phyloP scores from a whole-genome alignment of 1,140 invertebrate genomes.

The Drosophila sproati region DNA sequence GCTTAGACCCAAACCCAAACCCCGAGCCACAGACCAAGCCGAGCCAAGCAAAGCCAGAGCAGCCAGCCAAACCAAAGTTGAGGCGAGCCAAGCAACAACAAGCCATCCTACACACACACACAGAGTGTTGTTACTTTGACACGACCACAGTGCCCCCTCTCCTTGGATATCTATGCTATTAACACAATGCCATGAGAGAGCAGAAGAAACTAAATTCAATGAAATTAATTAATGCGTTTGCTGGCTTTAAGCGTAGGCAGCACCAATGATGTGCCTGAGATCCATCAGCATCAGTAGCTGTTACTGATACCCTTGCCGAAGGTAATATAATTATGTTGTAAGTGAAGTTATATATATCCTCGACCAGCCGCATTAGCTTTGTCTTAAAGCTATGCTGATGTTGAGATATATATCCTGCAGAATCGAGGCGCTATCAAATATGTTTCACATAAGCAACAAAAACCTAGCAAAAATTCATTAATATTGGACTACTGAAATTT shows the following conservation, averaged over 20 bases:
- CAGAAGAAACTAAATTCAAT: constrained; percentile 61
- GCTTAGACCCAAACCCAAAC: not conserved
- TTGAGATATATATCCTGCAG: no score
- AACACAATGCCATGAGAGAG: constrained; percentile 31
- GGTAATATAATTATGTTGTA: no score
- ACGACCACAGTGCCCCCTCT: constrained; percentile 27
- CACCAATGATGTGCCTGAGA: constrained; percentile 7
- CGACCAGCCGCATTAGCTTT: no score
- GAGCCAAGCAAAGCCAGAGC: constrained; percentile 3
- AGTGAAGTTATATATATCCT: no score
- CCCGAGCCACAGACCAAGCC: constrained; percentile 10
- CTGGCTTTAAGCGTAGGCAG: constrained; percentile 39
- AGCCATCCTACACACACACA: constrained; percentile 50
- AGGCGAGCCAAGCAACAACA: constrained; percentile 33
- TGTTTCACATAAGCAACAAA: no score
- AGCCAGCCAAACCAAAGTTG: constrained; percentile 17
- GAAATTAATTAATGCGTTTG: constrained; percentile 66
- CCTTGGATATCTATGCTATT: constrained; percentile 15
- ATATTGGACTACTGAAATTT: no score
- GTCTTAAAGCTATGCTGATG: no score
- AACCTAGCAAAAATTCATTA: no score
- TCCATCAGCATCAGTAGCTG: constrained; percentile 13
- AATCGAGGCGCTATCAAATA: no score
- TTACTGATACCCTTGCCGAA: no score
- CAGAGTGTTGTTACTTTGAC: constrained; percentile 48